Conservation (phyloP, 2,797 vertebrate species). For the Crenichthys baileyi region DNA sequence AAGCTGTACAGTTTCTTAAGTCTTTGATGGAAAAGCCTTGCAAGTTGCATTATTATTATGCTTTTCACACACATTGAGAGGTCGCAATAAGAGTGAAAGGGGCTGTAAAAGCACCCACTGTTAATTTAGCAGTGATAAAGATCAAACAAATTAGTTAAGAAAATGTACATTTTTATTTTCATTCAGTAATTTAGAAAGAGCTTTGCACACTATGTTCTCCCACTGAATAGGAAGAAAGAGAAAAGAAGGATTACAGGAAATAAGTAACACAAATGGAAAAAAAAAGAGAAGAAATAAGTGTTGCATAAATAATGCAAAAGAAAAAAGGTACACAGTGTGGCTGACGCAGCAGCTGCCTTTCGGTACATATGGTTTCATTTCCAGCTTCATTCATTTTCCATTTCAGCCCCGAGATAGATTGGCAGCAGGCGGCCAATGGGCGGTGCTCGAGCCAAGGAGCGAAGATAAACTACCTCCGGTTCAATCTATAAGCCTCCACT, state of each 20-base stretch:
- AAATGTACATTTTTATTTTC: slow-evolving; percentile 49
- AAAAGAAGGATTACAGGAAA: slow-evolving; percentile 35
- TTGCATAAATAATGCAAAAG: slow-evolving; percentile 61
- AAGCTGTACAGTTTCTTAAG: too few species aligned
- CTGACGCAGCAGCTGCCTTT: slow-evolving; percentile 62
- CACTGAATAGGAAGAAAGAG: not conserved
- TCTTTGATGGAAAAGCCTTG: too few species aligned
- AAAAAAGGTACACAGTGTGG: slow-evolving; percentile 48
- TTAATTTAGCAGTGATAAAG: not conserved
- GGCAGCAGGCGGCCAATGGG: slow-evolving; percentile 39
- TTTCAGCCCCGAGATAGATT: slow-evolving; percentile 40
- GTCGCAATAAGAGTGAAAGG: not conserved
- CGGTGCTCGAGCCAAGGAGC: slow-evolving; percentile 16
- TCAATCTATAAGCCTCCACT: slow-evolving; percentile 38
- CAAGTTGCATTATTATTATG: too few species aligned
- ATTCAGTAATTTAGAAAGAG: slow-evolving; percentile 37
- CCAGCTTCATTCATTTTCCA: slow-evolving; percentile 56
- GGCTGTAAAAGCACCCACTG: not conserved
- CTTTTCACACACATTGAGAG: not conserved
- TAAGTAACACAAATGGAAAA: slow-evolving; percentile 28
- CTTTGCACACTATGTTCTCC: slow-evolving; percentile 18
- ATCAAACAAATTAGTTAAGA: slow-evolving; percentile 35
- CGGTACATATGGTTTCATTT: slow-evolving; percentile 56
- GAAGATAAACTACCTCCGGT: slow-evolving; percentile 52
- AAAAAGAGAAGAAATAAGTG: slow-evolving; percentile 37